Percentiles rank a stretch among this genome's conserved stretches.
Conservation (phyloP, 2,888 invertebrate species). For the Stenoptilia bipunctidactyla region DNA sequence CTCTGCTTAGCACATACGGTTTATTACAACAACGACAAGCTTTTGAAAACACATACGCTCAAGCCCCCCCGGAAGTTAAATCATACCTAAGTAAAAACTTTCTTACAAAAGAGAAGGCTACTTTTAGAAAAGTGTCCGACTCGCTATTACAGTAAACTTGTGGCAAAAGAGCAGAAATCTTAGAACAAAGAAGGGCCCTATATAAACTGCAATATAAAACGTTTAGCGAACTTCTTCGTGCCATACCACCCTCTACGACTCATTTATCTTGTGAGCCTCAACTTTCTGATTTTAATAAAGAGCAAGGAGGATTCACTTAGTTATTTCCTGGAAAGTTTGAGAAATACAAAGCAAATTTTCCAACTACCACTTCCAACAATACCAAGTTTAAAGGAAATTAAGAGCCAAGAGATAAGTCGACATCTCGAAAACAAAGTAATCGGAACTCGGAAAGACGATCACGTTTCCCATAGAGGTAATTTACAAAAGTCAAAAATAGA, state of each 20-base stretch:
- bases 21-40: conserved; percentile 7
- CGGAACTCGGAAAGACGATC: background rate
- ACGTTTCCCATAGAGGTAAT: background rate
- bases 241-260: conserved; percentile 14
- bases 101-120: background rate
- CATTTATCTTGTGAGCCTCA: conserved; percentile 13
- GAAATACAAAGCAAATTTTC: background rate
- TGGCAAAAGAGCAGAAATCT: conserved; percentile 7
- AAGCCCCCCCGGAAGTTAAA: background rate
- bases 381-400: background rate
- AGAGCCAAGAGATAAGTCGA: background rate
- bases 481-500: background rate
- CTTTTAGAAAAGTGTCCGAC: conserved; percentile 10
- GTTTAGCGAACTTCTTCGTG: conserved; percentile 10
- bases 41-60: conserved; percentile 6
- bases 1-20: conserved; percentile 9
- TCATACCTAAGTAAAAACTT: conserved; percentile 5
- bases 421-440: conserved; percentile 1
- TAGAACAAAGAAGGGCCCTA: conserved; percentile 4
- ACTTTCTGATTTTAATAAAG: conserved; percentile 10
- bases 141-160: conserved; percentile 9
- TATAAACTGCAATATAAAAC: conserved; percentile 11
- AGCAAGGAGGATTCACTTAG: conserved; percentile 12
- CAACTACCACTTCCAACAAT: background rate
- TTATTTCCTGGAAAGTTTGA: conserved; percentile 10